Conservation (phyloP, 2,797 vertebrate species). For the Phrynocephalus forsythii region DNA sequence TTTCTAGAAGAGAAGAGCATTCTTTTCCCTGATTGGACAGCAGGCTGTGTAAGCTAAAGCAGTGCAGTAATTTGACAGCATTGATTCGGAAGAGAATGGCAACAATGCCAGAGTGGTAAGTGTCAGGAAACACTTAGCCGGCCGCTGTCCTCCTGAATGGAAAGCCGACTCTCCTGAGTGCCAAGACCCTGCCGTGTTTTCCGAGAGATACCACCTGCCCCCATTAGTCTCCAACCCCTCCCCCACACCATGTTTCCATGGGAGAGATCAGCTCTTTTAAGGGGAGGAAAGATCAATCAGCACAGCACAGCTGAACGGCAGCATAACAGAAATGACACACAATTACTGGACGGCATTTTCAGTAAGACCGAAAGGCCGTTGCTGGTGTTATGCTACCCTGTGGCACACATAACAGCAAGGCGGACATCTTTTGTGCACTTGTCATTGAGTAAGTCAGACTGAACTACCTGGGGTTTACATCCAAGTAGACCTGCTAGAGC, state of each 20-base stretch:
- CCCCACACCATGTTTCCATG: neutral
- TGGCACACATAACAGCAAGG: neutral
- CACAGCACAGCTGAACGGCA: neutral
- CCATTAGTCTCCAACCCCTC: slow-evolving; percentile 9
- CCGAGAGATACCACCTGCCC: neutral
- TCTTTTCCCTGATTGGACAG: neutral
- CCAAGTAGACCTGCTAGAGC: neutral
- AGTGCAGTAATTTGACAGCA: neutral
- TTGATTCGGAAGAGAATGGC: slow-evolving; percentile 6
- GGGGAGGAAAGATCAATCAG: neutral
- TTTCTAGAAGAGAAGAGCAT: neutral
- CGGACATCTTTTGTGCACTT: neutral
- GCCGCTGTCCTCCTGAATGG: slow-evolving; percentile 1
- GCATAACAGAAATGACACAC: neutral
- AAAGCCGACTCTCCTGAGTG: slow-evolving; percentile 9
- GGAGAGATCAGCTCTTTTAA: slow-evolving; percentile 5
- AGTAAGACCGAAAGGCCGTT: neutral
- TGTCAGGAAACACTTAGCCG: slow-evolving; percentile 34
- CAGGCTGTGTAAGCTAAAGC: neutral
- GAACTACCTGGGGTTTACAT: neutral
- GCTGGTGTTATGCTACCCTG: neutral
- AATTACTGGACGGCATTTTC: neutral
- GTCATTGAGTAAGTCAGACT: neutral
- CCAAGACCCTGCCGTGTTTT: slow-evolving; percentile 15
- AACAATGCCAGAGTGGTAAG: neutral